Evolutionary conservation across 2,888 invertebrate genomes (phyloP).

Genomic region (Acleris cristana): DNA sequence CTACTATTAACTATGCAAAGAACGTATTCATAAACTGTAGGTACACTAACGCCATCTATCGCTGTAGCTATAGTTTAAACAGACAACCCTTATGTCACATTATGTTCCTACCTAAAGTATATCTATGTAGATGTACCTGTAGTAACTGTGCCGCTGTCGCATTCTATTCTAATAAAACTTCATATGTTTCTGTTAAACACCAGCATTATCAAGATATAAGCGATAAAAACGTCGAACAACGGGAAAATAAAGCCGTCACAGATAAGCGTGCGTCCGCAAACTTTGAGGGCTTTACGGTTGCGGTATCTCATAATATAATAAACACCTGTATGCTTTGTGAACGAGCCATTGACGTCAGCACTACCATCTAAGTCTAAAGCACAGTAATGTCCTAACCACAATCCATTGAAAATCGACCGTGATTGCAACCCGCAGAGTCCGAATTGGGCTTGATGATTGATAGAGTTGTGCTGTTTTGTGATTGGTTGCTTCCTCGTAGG

Average conservation of each 20-base stretch:
- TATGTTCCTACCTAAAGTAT: too few relatives aligned
- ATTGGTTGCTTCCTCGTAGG: conserved; percentile 43
- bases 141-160: too few relatives aligned
- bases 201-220: too few relatives aligned
- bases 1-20: too few relatives aligned
- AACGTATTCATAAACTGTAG: too few relatives aligned
- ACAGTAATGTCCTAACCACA: neutral
- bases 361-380: neutral
- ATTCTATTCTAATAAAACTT: too few relatives aligned
- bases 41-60: too few relatives aligned
- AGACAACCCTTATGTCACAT: too few relatives aligned
- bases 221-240: conserved; percentile 3
- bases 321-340: conserved; percentile 79
- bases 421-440: neutral
- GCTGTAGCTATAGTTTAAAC: too few relatives aligned
- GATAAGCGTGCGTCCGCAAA: conserved; percentile 26
- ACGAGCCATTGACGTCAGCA: conserved; percentile 79
- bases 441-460: neutral
- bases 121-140: too few relatives aligned
- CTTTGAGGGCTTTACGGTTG: conserved; percentile 38
- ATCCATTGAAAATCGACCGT: neutral
- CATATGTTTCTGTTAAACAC: too few relatives aligned
- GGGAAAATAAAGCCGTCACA: conserved; percentile 20
- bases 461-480: neutral
- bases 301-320: conserved; percentile 53